Evolutionary conservation across 2,797 vertebrate species (phyloP).

Genomic region (Anomalospiza imberbis): DNA sequence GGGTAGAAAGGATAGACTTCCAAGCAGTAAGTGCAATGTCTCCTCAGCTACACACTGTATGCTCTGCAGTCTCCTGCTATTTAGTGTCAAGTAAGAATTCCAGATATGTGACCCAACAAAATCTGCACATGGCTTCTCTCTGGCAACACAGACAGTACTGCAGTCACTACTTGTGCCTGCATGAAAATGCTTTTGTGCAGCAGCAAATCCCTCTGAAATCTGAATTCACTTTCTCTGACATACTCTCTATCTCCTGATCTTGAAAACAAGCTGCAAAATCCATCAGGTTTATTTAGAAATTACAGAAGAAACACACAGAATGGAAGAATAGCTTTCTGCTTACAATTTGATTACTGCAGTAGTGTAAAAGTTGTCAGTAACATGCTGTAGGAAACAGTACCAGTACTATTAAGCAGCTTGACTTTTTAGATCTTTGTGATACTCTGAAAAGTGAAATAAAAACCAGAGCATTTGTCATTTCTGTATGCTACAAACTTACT

Average conservation of each 20-base stretch:
- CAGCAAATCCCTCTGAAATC: not conserved
- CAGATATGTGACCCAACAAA: not conserved
- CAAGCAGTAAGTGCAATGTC: not conserved
- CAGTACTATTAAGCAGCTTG: not conserved
- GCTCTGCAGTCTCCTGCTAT: not conserved
- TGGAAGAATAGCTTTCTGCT: not conserved
- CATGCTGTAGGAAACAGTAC: not conserved
- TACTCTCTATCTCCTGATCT: not conserved
- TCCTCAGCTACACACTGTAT: not conserved
- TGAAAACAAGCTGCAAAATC: not conserved
- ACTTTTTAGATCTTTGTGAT: not conserved
- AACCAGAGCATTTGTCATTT: not conserved
- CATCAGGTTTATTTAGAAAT: not conserved
- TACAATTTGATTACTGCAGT: not conserved
- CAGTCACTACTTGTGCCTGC: not conserved
- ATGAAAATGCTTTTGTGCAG: not conserved
- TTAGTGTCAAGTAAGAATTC: not conserved
- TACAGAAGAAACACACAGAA: not conserved
- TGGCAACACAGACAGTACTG: not conserved
- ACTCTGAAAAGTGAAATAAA: not conserved
- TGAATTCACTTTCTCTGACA: not conserved
- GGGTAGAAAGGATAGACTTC: not conserved
- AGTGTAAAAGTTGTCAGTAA: not conserved
- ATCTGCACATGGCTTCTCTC: not conserved
- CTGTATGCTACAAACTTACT: constrained; percentile 73